Evolutionary conservation across 1,140 invertebrate genomes (phyloP), one percentile per base, ranked within the genome.

Genomic region (Penaeus vannamei): DNA sequence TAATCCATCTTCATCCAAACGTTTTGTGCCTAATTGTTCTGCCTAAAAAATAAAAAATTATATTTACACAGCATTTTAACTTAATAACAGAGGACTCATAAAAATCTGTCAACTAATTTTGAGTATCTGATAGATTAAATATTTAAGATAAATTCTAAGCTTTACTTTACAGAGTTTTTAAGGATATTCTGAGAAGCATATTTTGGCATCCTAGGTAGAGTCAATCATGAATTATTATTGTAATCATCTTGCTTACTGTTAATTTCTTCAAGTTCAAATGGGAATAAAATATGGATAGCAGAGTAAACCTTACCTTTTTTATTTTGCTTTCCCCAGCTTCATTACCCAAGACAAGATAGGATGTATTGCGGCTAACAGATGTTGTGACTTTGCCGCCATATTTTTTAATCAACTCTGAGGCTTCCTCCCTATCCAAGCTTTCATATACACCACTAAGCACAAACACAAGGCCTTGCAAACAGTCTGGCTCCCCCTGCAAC

Each of bases 381-480:
- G 93, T 94, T 85, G 96, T 96, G 1, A 97, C 94, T 93, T 95
- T 95, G 0, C 97, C 98, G 36, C 97, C 97, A 93, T 97, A 97
- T 91, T 96, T 95, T 87, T 95, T 95, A 46, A 98, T 95, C 20
- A 98, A 93, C 32, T 94, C 94, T 69, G 95, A 94, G 32, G 95
- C 95, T 92, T 98, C 97, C 60, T 97, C 96, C 59, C 96, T 94
- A 92, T 98, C 97, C 91, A 99, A 94, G 0, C 97, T 98, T 92
- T 98, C 97, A 20, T 98, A 93, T 10, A 98, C 96, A 32, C 98
- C 98, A 88, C 97, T 98, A 72, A 97, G 93, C 17, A 98, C 93
- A 93, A 99, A 98, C 46, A 95, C 96, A 90, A 96, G 93, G 84
- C 96, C 96, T 32, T 84, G 87, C 29, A 89, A 62, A 64, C 87